A percentile compares a stretch with the other conserved stretches of the same genome.
phyloP scores from a whole-genome alignment of 2,888 invertebrate species.

The Steinernema hermaphroditum region DNA sequence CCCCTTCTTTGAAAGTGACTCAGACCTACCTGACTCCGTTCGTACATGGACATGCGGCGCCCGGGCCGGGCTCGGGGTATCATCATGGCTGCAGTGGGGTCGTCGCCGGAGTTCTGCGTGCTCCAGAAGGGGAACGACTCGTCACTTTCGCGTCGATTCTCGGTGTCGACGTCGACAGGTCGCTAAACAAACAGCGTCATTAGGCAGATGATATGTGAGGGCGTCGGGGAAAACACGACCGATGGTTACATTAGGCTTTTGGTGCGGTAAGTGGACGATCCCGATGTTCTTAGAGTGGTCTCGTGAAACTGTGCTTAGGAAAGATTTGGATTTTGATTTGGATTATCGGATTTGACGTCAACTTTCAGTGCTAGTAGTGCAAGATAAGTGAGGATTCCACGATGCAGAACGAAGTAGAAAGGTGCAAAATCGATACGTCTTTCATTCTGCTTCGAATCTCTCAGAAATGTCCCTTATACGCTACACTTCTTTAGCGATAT shows the following conservation, averaged over 20 bases:
- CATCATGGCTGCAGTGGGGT: background rate
- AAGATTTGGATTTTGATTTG: background rate
- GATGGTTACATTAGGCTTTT: background rate
- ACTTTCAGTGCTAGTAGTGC: too few species aligned
- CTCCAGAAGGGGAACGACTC: background rate
- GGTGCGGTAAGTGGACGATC: background rate
- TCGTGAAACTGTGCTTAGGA: background rate
- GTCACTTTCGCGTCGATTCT: background rate
- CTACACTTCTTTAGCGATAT: too few species aligned
- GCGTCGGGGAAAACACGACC: background rate
- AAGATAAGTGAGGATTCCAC: too few species aligned
- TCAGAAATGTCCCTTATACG: too few species aligned
- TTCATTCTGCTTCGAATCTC: too few species aligned
- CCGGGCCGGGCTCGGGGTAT: conserved; percentile 9
- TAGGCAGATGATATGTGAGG: background rate
- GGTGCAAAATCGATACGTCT: too few species aligned
- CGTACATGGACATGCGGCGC: conserved; percentile 8
- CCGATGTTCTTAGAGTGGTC: background rate
- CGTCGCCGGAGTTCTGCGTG: conserved; percentile 6
- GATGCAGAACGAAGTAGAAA: too few species aligned
- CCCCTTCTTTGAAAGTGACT: too few species aligned
- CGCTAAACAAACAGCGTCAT: background rate
- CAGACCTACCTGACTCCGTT: background rate
- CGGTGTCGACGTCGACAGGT: background rate
- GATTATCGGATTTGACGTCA: background rate